Percentiles rank a stretch among this genome's conserved stretches.
Conservation (phyloP, 2,888 invertebrate species). For the Caenorhabditis becei region DNA sequence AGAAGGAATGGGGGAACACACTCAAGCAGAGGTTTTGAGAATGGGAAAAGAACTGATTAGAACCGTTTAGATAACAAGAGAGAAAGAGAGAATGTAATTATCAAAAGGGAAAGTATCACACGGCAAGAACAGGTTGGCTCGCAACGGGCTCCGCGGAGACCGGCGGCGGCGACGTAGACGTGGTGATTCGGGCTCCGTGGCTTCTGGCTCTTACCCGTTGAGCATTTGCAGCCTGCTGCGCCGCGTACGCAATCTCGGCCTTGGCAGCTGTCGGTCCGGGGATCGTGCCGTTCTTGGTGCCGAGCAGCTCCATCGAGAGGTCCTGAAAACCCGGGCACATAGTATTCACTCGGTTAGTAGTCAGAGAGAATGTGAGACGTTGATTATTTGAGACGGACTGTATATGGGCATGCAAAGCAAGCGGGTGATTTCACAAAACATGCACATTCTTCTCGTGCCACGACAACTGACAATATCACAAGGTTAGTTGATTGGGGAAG, state of each 20-base stretch:
- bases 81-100: slow-evolving; percentile 2
- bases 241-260: slow-evolving; percentile 71
- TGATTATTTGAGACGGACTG: slow-evolving; percentile 2
- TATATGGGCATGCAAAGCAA: not conserved
- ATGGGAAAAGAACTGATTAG: no score
- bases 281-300: slow-evolving; percentile 76
- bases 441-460: slow-evolving; percentile 3
- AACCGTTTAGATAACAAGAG: no score
- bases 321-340: slow-evolving; percentile 70
- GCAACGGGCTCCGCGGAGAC: not conserved
- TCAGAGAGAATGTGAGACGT: slow-evolving; percentile 1
- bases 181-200: not conserved
- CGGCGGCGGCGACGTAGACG: not conserved
- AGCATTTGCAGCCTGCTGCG: slow-evolving; percentile 63
- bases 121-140: slow-evolving; percentile 38
- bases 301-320: slow-evolving; percentile 80
- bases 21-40: slow-evolving; percentile 25
- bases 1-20: slow-evolving; percentile 17
- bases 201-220: slow-evolving; percentile 55
- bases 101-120: slow-evolving; percentile 21
- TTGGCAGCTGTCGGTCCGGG: slow-evolving; percentile 80
- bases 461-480: slow-evolving; percentile 17
- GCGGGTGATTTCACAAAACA: not conserved
- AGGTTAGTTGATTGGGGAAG: not conserved
- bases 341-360: slow-evolving; percentile 51